phyloP scores from a whole-genome alignment of 2,797 vertebrate species.

The Botia almorhae region DNA sequence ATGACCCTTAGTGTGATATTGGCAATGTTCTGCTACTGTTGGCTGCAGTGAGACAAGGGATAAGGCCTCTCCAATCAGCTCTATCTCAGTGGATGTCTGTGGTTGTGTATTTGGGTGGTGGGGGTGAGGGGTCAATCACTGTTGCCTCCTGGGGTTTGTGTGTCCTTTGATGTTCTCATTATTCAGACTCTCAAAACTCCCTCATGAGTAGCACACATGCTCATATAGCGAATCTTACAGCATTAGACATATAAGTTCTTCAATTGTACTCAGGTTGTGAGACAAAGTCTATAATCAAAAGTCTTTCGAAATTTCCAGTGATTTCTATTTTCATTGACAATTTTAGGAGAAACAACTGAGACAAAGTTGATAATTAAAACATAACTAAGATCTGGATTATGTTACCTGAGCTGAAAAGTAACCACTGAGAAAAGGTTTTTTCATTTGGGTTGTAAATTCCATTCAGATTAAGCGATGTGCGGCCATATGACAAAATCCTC shows the following conservation, averaged over 20 bases:
- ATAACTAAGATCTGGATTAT: too few relatives aligned
- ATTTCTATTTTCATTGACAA: too few relatives aligned
- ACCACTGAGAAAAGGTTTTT: too few relatives aligned
- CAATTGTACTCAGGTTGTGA: background rate
- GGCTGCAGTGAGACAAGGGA: slow-evolving; percentile 27
- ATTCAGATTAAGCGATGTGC: slow-evolving; percentile 73
- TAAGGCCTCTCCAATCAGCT: background rate
- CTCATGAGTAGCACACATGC: slow-evolving; percentile 15
- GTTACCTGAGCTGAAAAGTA: too few relatives aligned
- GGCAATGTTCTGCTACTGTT: slow-evolving; percentile 9
- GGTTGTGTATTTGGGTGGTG: slow-evolving; percentile 27
- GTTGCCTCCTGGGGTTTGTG: slow-evolving; percentile 29
- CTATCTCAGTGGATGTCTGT: slow-evolving; percentile 9
- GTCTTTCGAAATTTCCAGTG: background rate
- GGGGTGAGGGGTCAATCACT: slow-evolving; percentile 28
- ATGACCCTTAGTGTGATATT: background rate
- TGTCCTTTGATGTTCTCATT: slow-evolving; percentile 70
- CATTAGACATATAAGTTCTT: background rate
- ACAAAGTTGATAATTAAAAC: too few relatives aligned
- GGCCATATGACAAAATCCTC: slow-evolving; percentile 71
- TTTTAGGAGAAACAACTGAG: too few relatives aligned
- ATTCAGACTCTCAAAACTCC: slow-evolving; percentile 52
- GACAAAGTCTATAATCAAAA: background rate
- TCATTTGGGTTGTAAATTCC: background rate
- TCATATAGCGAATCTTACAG: slow-evolving; percentile 5